phyloP scores from a whole-genome alignment of 2,888 invertebrate genomes.

The Lasiommata megera region DNA sequence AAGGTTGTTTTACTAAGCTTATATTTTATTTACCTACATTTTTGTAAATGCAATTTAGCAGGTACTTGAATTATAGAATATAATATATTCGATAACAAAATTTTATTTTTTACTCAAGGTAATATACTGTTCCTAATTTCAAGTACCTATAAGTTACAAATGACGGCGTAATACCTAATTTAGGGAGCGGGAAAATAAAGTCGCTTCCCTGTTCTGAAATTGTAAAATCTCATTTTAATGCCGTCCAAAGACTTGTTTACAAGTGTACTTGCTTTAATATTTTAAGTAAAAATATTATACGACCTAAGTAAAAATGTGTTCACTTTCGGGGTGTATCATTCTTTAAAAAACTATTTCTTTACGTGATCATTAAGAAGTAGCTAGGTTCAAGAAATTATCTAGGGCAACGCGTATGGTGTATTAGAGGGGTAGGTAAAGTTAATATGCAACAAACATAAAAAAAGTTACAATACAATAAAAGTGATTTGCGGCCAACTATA shows the following conservation, averaged over 20 bases:
- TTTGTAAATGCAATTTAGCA: neutral
- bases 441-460: neutral
- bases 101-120: constrained; percentile 3
- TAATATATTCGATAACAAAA: neutral
- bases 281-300: constrained; percentile 37
- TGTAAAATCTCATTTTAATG: constrained; percentile 33
- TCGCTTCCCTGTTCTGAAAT: constrained; percentile 25
- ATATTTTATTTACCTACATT: neutral
- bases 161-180: constrained; percentile 25
- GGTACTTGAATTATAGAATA: neutral
- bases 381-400: constrained; percentile 1
- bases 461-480: neutral
- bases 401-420: neutral
- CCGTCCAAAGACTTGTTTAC: constrained; percentile 57
- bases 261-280: constrained; percentile 53
- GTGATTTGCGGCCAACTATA: no score
- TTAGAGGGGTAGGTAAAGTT: neutral
- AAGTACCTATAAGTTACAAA: constrained; percentile 7
- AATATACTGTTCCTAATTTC: neutral
- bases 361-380: neutral
- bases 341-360: constrained; percentile 1
- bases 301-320: constrained; percentile 53
- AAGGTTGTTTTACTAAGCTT: neutral
- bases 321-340: constrained; percentile 34
- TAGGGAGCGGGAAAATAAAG: constrained; percentile 16